phyloP scores from a whole-genome alignment of 1,140 invertebrate species.

The Psilanteris sp. region DNA sequence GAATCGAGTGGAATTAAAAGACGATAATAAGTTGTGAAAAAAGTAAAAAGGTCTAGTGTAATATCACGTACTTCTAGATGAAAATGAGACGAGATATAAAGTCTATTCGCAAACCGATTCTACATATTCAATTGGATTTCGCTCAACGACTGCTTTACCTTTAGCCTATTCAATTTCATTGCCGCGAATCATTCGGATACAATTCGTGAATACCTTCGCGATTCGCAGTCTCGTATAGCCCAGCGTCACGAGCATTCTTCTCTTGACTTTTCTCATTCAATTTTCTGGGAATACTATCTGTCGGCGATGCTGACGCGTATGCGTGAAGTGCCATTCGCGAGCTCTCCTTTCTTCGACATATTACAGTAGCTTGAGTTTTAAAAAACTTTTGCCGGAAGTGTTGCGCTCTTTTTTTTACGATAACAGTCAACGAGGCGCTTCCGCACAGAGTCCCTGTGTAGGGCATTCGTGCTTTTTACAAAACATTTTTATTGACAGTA shows the following conservation, averaged over 20 bases:
- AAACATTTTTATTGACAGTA: conserved; percentile 20
- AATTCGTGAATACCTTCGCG: conserved; percentile 31
- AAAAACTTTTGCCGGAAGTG: conserved; percentile 34
- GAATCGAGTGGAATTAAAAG: too few species aligned
- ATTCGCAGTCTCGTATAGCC: conserved; percentile 30
- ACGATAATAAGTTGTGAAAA: background rate
- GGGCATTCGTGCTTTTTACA: conserved; percentile 10
- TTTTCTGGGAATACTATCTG: conserved; percentile 51
- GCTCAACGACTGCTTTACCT: conserved; percentile 42
- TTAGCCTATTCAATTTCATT: conserved; percentile 45
- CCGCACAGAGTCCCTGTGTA: background rate
- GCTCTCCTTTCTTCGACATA: conserved; percentile 36
- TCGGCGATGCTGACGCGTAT: conserved; percentile 35
- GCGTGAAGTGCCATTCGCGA: conserved; percentile 44
- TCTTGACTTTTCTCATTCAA: conserved; percentile 53
- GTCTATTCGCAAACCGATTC: conserved; percentile 33
- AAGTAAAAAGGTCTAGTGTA: conserved; percentile 1
- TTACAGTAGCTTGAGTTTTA: conserved; percentile 36
- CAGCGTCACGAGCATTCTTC: conserved; percentile 42
- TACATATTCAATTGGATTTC: conserved; percentile 52
- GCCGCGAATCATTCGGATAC: conserved; percentile 50
- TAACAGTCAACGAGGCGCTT: conserved; percentile 19
- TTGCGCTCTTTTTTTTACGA: conserved; percentile 27
- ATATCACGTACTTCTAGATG: conserved; percentile 15
- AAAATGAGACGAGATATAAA: conserved; percentile 29